Conservation (phyloP, 1,140 invertebrate genomes). For the Luehdorfia chinensis region DNA sequence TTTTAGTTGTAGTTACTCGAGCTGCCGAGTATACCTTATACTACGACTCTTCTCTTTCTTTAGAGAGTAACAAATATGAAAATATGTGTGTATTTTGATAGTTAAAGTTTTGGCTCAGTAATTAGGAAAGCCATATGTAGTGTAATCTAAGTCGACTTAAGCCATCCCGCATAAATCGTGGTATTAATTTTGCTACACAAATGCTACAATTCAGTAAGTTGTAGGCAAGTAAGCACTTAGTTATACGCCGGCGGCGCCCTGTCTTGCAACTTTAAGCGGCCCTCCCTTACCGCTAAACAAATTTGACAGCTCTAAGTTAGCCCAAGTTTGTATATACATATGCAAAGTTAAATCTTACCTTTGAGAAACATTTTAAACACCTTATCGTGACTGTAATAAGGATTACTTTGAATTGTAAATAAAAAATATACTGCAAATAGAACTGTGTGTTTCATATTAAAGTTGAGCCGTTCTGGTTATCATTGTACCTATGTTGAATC, state of each 20-base stretch:
- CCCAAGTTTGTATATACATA: constrained; percentile 57
- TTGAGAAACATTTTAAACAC: constrained; percentile 19
- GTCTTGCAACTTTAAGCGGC: constrained; percentile 54
- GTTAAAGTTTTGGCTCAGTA: too few relatives aligned
- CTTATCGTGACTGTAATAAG: too few relatives aligned
- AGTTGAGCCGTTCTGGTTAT: constrained; percentile 57
- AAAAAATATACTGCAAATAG: not conserved
- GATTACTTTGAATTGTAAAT: not conserved
- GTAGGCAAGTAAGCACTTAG: constrained; percentile 69
- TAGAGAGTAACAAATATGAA: too few relatives aligned
- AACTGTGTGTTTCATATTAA: constrained; percentile 43
- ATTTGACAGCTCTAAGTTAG: constrained; percentile 74
- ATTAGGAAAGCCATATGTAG: too few relatives aligned
- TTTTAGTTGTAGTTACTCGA: too few relatives aligned
- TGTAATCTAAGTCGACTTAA: constrained; percentile 8
- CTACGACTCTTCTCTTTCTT: too few relatives aligned
- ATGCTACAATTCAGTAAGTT: constrained; percentile 68
- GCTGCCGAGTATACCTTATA: too few relatives aligned
- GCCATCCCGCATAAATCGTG: constrained; percentile 53
- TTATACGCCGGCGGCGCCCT: constrained; percentile 54
- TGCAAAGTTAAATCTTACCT: constrained; percentile 38
- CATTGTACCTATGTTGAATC: constrained; percentile 65
- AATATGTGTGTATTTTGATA: too few relatives aligned
- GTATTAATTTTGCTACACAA: constrained; percentile 72
- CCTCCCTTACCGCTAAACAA: constrained; percentile 71